Percentiles rank a stretch among this genome's conserved stretches.
phyloP scores from a whole-genome alignment of 1,140 invertebrate genomes.

The Eurosta solidaginis region DNA sequence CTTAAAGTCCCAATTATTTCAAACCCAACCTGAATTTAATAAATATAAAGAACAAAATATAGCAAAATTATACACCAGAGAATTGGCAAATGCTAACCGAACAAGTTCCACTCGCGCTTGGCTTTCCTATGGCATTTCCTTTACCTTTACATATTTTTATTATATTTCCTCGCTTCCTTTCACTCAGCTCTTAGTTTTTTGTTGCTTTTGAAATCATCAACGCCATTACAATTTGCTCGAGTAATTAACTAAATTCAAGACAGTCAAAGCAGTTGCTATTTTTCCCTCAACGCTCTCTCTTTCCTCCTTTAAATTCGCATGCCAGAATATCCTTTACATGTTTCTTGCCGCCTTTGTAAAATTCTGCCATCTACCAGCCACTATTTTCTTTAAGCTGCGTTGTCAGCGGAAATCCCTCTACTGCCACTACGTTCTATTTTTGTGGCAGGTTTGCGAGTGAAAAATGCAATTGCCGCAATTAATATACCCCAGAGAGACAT shows the following conservation, averaged over 20 bases:
- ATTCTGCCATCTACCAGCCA: not conserved
- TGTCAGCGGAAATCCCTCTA: constrained; percentile 9
- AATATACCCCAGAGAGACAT: constrained; percentile 5
- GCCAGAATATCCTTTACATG: constrained; percentile 19
- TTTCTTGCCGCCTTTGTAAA: not conserved
- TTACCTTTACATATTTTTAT: not conserved
- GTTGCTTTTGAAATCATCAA: not conserved
- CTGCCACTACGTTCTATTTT: not conserved
- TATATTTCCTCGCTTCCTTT: not conserved
- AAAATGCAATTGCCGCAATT: constrained; percentile 21
- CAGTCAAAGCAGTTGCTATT: not conserved
- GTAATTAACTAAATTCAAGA: constrained; percentile 29
- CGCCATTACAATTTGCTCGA: constrained; percentile 20
- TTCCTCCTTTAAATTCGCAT: not conserved
- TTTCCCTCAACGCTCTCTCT: not conserved
- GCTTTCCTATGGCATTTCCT: not conserved
- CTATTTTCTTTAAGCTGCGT: too few species aligned
- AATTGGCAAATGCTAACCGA: not conserved
- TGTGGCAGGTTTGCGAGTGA: constrained; percentile 16
- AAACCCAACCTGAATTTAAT: too few species aligned
- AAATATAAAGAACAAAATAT: too few species aligned
- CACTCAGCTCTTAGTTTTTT: not conserved
- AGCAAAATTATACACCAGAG: constrained; percentile 4
- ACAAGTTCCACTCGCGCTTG: not conserved
- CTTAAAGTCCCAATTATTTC: too few species aligned